phyloP scores from a whole-genome alignment of 2,113 vertebrate genomes.

The Chaenocephalus aceratus region DNA sequence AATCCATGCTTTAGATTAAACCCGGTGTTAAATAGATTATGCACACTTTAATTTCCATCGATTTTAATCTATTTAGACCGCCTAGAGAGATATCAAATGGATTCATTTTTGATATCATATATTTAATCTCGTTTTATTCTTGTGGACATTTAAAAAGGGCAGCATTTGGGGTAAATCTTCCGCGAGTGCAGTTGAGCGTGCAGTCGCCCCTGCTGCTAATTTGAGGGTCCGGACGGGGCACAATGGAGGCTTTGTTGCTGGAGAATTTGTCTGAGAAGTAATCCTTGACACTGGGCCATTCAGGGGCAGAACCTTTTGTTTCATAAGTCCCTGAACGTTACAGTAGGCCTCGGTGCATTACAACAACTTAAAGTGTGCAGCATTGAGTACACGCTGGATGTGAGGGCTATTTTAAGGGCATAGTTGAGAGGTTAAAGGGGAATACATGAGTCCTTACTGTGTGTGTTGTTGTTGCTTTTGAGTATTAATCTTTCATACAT shows the following conservation, averaged over 20 bases:
- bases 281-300: constrained; percentile 71
- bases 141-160: neutral
- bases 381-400: no score
- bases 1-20: constrained; percentile 22
- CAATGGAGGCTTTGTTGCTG: constrained; percentile 75
- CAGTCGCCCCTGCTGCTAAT: constrained; percentile 67
- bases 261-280: constrained; percentile 74
- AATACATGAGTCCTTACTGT: no score
- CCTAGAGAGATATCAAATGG: neutral
- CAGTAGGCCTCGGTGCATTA: constrained; percentile 48
- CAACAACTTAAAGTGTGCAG: constrained; percentile 17
- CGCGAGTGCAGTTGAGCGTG: constrained; percentile 64
- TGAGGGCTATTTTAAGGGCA: neutral
- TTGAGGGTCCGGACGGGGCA: constrained; percentile 62
- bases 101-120: neutral
- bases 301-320: constrained; percentile 68
- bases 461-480: neutral
- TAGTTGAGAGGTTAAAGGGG: constrained; percentile 11
- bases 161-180: neutral
- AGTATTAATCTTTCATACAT: neutral
- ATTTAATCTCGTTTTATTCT: neutral
- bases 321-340: constrained; percentile 68
- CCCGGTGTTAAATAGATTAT: constrained; percentile 18
- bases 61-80: constrained; percentile 4
- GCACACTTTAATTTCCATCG: neutral